These are phyloP conservation scores for Oreocharis arfaki DNA, from an alignment of 2,113 vertebrate species.

Conservation along the genomic window DNA sequence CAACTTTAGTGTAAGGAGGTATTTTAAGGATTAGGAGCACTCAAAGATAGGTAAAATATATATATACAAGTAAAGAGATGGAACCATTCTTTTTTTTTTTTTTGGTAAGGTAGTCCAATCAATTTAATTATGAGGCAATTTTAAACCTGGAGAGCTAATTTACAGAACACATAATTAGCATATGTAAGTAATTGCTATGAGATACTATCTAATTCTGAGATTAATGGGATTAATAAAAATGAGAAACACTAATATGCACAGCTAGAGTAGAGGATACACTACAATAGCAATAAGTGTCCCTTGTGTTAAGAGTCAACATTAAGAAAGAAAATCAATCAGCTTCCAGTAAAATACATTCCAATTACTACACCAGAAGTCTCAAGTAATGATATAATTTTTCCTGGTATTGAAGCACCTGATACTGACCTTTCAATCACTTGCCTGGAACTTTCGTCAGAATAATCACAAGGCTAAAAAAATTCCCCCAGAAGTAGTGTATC, in stretches of 20 bases:
- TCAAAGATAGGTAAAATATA: background rate
- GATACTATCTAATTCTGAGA: background rate
- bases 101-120: background rate
- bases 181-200: background rate
- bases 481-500: background rate
- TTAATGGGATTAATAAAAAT: constrained; percentile 15
- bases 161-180: background rate
- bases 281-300: background rate
- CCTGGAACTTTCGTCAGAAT: background rate
- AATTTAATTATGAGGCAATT: background rate
- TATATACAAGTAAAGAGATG: background rate
- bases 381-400: background rate
- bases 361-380: background rate
- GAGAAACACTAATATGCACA: background rate
- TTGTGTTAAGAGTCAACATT: background rate
- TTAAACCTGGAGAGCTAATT: background rate
- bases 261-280: background rate
- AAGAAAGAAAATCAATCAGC: background rate
- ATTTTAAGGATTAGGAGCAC: background rate
- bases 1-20: background rate
- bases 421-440: background rate
- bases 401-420: background rate
- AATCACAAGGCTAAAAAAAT: background rate
- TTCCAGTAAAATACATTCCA: background rate
- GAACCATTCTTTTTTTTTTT: background rate